A percentile compares a stretch with the other conserved stretches of the same genome.
phyloP scores from a whole-genome alignment of 2,113 vertebrate species.

The Ascaphus truei region DNA sequence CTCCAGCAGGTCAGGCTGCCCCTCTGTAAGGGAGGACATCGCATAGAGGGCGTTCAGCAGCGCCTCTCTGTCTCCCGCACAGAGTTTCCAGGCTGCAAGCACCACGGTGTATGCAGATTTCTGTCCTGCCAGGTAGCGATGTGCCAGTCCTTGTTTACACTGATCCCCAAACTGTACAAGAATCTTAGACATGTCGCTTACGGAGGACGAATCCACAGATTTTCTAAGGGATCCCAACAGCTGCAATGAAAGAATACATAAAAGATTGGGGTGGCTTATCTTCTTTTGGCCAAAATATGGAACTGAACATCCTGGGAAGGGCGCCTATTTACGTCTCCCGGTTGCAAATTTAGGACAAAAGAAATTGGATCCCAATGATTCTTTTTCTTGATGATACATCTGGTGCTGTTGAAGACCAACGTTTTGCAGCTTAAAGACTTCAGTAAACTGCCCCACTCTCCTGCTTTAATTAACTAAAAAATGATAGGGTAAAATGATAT shows the following conservation, averaged over 20 bases:
- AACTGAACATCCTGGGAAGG: too few relatives aligned
- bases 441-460: too few relatives aligned
- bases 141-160: slow-evolving; percentile 70
- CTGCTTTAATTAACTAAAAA: too few relatives aligned
- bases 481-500: too few relatives aligned
- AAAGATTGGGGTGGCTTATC: not conserved
- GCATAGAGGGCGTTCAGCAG: slow-evolving; percentile 59
- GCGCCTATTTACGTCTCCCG: too few relatives aligned
- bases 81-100: slow-evolving; percentile 68
- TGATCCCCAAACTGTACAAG: slow-evolving; percentile 68
- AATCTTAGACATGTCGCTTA: slow-evolving; percentile 26
- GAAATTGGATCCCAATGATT: too few relatives aligned
- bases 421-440: too few relatives aligned
- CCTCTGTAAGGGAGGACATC: slow-evolving; percentile 69
- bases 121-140: slow-evolving; percentile 79
- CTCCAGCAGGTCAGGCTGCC: slow-evolving; percentile 89
- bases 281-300: too few relatives aligned
- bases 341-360: too few relatives aligned
- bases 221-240: slow-evolving; percentile 66
- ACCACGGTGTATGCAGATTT: slow-evolving; percentile 80
- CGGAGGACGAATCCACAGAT: slow-evolving; percentile 38
- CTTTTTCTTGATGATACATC: too few relatives aligned
- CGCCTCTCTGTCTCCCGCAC: slow-evolving; percentile 33
- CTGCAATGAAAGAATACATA: slow-evolving; percentile 49
- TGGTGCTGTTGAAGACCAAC: too few relatives aligned